phyloP scores from a whole-genome alignment of 2,888 invertebrate genomes.

The Druceiella hillmani region DNA sequence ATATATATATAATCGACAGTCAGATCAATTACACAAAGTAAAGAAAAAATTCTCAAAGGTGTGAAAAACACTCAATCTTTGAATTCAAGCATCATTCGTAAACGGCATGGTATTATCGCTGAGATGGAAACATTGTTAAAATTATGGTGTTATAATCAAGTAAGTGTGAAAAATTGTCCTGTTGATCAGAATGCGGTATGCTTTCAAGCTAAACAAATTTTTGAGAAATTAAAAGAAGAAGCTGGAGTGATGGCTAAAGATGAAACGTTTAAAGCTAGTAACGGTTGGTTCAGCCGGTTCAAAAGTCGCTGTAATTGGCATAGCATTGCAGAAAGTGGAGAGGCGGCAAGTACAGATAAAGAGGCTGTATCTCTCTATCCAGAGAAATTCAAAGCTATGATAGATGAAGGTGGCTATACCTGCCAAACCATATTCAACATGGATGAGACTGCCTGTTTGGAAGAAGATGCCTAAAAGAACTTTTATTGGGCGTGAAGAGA shows the following conservation, averaged over 20 bases:
- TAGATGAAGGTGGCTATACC: no score
- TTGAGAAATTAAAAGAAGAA: slow-evolving; percentile 14
- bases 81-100: slow-evolving; percentile 14
- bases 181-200: slow-evolving; percentile 13
- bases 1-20: slow-evolving; percentile 2
- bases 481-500: no score
- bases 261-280: no score
- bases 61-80: slow-evolving; percentile 13
- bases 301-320: no score
- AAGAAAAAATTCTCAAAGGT: slow-evolving; percentile 10
- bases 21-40: slow-evolving; percentile 6
- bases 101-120: slow-evolving; percentile 13
- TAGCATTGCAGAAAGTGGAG: no score
- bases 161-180: slow-evolving; percentile 14
- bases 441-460: no score
- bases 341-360: no score
- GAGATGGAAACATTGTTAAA: slow-evolving; percentile 13
- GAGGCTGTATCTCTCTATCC: no score
- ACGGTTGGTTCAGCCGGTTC: no score
- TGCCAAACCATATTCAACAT: no score
- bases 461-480: no score
- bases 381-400: no score
- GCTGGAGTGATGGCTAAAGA: slow-evolving; percentile 7
- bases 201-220: slow-evolving; percentile 15
- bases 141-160: slow-evolving; percentile 15